phyloP scores from a whole-genome alignment of 2,113 vertebrate species.

The Syngnathus scovelli region DNA sequence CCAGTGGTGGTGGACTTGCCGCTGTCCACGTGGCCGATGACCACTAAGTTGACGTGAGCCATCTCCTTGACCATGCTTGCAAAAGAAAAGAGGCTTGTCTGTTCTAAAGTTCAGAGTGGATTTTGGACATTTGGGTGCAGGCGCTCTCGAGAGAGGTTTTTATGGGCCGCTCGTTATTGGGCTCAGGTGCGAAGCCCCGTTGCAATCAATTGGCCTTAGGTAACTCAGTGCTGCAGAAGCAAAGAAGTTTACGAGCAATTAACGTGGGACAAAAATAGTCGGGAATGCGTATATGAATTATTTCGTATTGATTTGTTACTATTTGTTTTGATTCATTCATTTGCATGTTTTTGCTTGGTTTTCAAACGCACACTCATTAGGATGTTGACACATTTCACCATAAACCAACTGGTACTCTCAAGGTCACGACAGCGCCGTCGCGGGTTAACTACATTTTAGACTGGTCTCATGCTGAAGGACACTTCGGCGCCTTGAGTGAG shows the following conservation, averaged over 20 bases:
- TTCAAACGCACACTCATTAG: not conserved
- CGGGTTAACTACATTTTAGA: not conserved
- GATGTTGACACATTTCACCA: not conserved
- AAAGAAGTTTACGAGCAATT: too few relatives aligned
- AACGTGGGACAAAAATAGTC: too few relatives aligned
- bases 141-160: not conserved
- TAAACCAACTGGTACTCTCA: too few relatives aligned
- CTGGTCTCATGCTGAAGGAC: not conserved
- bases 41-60: slow-evolving; percentile 71
- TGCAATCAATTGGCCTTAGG: slow-evolving; percentile 19
- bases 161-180: slow-evolving; percentile 9
- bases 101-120: not conserved
- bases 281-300: too few relatives aligned
- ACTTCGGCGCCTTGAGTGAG: not conserved
- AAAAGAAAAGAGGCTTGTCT: not conserved
- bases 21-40: slow-evolving; percentile 78
- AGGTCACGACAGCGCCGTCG: slow-evolving; percentile 9
- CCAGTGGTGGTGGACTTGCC: slow-evolving; percentile 77
- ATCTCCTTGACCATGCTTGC: slow-evolving; percentile 62
- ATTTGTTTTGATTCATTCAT: too few relatives aligned
- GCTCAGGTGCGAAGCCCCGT: slow-evolving; percentile 46
- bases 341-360: too few relatives aligned
- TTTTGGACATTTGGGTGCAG: too few relatives aligned
- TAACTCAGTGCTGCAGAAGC: too few relatives aligned
- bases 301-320: too few relatives aligned